Base-by-base conservation (phyloP, 1,140 invertebrate genomes). In the Bombus difficillimus region DNA sequence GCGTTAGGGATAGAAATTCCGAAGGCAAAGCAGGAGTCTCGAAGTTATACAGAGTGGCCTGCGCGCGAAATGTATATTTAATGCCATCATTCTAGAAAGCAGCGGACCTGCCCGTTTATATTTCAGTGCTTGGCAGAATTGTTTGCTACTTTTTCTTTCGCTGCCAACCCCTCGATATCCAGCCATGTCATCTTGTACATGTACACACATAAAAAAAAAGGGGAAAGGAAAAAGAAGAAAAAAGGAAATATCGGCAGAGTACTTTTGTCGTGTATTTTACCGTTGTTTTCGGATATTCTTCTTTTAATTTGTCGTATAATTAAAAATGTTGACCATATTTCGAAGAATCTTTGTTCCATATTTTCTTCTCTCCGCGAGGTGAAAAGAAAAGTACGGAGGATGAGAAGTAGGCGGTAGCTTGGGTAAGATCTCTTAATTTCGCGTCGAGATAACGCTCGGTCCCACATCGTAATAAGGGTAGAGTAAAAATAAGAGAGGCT, bases 31-130 rank as follows among this genome's bases (percentile, higher is more conserved):
- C 73, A 73, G 43, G 71, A 71, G 73, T 28, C 77, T 57, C 59
- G 28, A 83, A 88, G 81, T 86, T 90, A 86, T 79, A 85, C 68
- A 64, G 78, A 81, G 77, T 74, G n/a, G 87, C 79, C 69, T 57
- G 59, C 77, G 76, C 80, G 75, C 34, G 77, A 88, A 88, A 88
- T 90, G 88, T 88, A 90, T 90, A 93, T 92, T 93, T 92, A 92
- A 93, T 92, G 89, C 78, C 84, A 84, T 93, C 90, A 92, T 93
- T 92, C 91, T 90, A 83, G 87, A 84, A 87, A 87, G 83, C 78
- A 91, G 85, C 88, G 81, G 88, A 59, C 68, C 72, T 43, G 73
- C 75, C 83, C 86, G 86, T 91, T 89, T 90, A 92, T 91, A 92
- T 92, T 91, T 91, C 90, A 91, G 71, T 88, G 76, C 81, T 89